Evolutionary conservation across 2,888 invertebrate species (phyloP).

Genomic region (Strigamia maritima): DNA sequence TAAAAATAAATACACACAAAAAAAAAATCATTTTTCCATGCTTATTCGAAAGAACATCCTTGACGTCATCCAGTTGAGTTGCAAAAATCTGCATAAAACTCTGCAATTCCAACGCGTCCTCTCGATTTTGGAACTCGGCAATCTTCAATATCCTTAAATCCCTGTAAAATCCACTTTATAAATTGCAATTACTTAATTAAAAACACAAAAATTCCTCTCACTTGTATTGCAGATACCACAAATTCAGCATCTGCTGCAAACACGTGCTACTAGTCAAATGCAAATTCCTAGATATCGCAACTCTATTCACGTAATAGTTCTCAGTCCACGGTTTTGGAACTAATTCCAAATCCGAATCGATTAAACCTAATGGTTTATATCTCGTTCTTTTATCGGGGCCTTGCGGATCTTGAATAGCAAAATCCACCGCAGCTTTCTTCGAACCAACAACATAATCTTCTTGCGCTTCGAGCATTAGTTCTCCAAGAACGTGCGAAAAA

Average conservation of each 20-base stretch:
- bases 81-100: slow-evolving; percentile 61
- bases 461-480: slow-evolving; percentile 72
- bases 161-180: slow-evolving; percentile 52
- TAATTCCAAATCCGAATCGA: slow-evolving; percentile 60
- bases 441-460: slow-evolving; percentile 82
- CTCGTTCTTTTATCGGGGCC: background rate
- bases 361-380: slow-evolving; percentile 56
- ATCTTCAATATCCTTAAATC: slow-evolving; percentile 62
- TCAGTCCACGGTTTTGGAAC: slow-evolving; percentile 68
- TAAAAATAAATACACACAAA: slow-evolving; percentile 35
- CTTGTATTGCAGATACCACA: slow-evolving; percentile 78
- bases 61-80: slow-evolving; percentile 65
- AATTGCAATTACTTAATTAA: background rate
- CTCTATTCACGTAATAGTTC: slow-evolving; percentile 55
- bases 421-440: slow-evolving; percentile 85
- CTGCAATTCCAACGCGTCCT: slow-evolving; percentile 65
- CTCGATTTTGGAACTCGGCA: slow-evolving; percentile 59
- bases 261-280: slow-evolving; percentile 80
- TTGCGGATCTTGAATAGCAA: slow-evolving; percentile 75
- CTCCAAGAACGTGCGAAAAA: slow-evolving; percentile 46
- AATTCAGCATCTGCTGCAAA: slow-evolving; percentile 69
- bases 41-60: slow-evolving; percentile 62
- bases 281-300: slow-evolving; percentile 61
- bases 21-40: slow-evolving; percentile 52
- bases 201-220: slow-evolving; percentile 48